phyloP scores from a whole-genome alignment of 2,888 invertebrate species.

The Chaitophorus viminalis region DNA sequence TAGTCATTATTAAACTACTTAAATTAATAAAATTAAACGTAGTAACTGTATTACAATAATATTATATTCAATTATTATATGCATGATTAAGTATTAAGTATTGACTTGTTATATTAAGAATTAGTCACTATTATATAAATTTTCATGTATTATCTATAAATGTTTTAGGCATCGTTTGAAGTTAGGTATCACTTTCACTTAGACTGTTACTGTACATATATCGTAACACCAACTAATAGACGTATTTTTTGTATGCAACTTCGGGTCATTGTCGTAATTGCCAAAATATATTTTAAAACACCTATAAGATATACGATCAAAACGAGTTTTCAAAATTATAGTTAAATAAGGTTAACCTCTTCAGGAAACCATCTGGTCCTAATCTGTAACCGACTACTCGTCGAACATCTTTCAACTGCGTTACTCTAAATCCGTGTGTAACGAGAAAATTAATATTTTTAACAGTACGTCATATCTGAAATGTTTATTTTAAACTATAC shows the following conservation, averaged over 20 bases:
- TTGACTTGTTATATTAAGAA: too few species aligned
- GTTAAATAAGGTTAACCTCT: conserved; percentile 42
- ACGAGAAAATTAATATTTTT: neutral
- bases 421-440: neutral
- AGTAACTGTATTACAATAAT: too few species aligned
- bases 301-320: neutral
- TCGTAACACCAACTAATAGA: conserved; percentile 31
- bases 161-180: conserved; percentile 1
- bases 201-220: neutral
- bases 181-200: conserved; percentile 52
- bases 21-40: neutral
- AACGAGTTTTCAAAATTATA: conserved; percentile 34
- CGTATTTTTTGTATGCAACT: neutral
- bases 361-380: conserved; percentile 1
- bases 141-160: too few species aligned
- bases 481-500: too few species aligned
- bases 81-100: too few species aligned
- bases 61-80: too few species aligned
- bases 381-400: conserved; percentile 1
- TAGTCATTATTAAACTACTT: neutral
- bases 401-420: neutral
- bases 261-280: neutral
- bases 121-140: too few species aligned
- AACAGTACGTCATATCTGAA: neutral
- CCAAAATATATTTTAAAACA: conserved; percentile 21